Base-by-base conservation (phyloP, 1,140 invertebrate genomes). In the Colletes latitarsis region DNA sequence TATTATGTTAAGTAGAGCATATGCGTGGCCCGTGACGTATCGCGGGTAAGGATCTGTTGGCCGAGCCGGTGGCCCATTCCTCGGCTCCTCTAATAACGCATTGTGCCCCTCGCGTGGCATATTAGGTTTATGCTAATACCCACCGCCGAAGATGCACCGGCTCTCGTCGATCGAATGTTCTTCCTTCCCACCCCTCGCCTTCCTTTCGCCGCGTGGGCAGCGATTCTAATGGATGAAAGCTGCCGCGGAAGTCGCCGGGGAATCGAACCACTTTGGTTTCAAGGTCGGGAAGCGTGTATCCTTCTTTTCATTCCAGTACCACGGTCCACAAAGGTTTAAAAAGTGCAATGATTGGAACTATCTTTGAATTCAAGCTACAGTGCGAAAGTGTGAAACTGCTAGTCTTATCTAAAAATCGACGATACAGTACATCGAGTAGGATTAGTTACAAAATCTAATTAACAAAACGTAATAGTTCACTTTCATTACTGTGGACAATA, bases 1-100 rank as follows among this genome's bases (percentile, higher is more conserved):
- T 88, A 88, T 88, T 88, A 88, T 88, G 88, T 88, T 88, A 88
- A 88, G 80, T 88, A 88, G 88, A 88, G 88, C 87, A 85, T 86
- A 82, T 77, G 83, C 85, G 81, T 82, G 81, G 70, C 39, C 76
- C 79, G 73, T 87, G 85, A 87, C 84, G 85, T 87, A 87, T 87
- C 85, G 46, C 19, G 15, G 43, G 62, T n/a, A 60, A 60, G 58
- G 80, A 86, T 86, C 83, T 78, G 21, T 69, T 52, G 77, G 41
- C 30, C 63, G 75, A 67, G 43, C 67, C 75, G 81, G 70, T 75
- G 66, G 76, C 81, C 72, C 67, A 30, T 77, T 82, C 69, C 71
- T 62, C 52, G 68, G 46, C 81, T 58, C 55, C 79, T 88, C 82
- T 88, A 88, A 88, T 88, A 88, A 88, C 87, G 84, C 80, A 88